phyloP scores from a whole-genome alignment of 2,888 invertebrate genomes.

The Fragum fragum region DNA sequence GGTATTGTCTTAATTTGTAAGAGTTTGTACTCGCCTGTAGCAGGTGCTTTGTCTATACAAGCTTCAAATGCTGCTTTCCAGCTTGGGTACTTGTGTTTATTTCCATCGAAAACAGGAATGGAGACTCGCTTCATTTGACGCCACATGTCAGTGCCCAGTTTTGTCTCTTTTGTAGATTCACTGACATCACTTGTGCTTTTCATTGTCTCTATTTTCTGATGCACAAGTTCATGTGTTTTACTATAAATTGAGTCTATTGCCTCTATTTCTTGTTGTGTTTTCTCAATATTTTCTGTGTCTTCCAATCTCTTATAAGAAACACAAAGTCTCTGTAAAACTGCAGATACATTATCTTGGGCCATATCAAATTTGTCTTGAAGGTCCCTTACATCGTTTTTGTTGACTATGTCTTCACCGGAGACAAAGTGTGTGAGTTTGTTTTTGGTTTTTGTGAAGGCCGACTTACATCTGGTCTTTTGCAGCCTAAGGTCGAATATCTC shows the following conservation, averaged over 20 bases:
- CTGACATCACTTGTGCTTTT: not conserved
- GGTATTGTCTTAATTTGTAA: slow-evolving; percentile 3
- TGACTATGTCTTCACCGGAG: not conserved
- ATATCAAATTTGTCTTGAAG: not conserved
- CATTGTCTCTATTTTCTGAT: not conserved
- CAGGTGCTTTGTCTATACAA: not conserved
- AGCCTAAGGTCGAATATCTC: slow-evolving; percentile 18
- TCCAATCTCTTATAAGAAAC: not conserved
- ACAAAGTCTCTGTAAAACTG: not conserved
- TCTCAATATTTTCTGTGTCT: not conserved
- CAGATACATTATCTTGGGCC: not conserved
- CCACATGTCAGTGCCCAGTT: not conserved
- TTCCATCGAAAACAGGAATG: slow-evolving; percentile 3
- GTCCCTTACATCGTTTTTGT: not conserved
- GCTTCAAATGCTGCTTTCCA: slow-evolving; percentile 19
- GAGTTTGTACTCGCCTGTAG: slow-evolving; percentile 14
- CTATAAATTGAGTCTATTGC: not conserved
- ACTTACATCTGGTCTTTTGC: slow-evolving; percentile 2
- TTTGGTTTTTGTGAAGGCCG: slow-evolving; percentile 15
- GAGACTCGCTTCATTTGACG: slow-evolving; percentile 7
- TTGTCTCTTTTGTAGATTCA: not conserved
- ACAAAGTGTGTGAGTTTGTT: slow-evolving; percentile 7
- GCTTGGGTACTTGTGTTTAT: not conserved
- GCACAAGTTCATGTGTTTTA: not conserved
- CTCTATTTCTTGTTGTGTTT: slow-evolving; percentile 4